phyloP scores from a whole-genome alignment of 2,888 invertebrate species.

The Steinernema scapterisci region DNA sequence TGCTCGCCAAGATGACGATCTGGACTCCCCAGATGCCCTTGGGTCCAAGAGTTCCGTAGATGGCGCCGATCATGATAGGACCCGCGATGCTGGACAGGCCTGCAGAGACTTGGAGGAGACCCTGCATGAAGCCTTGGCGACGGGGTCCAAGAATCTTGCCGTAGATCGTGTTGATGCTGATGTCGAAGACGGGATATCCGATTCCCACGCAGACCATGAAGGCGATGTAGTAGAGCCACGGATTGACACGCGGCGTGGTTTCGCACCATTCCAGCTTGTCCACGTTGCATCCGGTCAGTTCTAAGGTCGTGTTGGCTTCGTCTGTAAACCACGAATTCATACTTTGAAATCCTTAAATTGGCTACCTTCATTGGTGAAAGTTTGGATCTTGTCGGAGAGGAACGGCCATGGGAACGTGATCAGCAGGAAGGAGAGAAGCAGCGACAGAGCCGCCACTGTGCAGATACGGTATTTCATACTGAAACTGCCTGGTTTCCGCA shows the following conservation, averaged over 20 bases:
- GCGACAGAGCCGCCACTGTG: slow-evolving; percentile 36
- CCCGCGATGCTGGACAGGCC: slow-evolving; percentile 1
- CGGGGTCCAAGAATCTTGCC: neutral
- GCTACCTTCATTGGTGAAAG: neutral
- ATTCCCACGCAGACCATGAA: slow-evolving; percentile 1
- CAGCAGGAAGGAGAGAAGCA: neutral
- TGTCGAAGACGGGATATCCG: neutral
- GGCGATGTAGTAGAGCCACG: slow-evolving; percentile 8
- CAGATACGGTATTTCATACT: slow-evolving; percentile 44
- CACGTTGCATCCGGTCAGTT: slow-evolving; percentile 9
- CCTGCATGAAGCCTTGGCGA: slow-evolving; percentile 25
- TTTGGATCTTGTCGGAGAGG: neutral
- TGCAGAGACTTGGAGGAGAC: slow-evolving; percentile 23
- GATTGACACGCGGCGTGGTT: neutral
- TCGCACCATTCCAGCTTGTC: neutral
- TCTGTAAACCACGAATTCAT: neutral
- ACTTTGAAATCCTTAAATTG: neutral
- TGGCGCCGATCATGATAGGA: neutral
- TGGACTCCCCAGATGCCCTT: neutral
- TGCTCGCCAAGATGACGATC: neutral
- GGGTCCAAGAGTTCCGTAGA: slow-evolving; percentile 12
- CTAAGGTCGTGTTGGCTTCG: neutral
- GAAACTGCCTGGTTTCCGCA: neutral
- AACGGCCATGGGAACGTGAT: slow-evolving; percentile 28
- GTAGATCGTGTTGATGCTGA: slow-evolving; percentile 11